phyloP scores from a whole-genome alignment of 2,113 vertebrate genomes.

The Boulengeromyrus knoepffleri region DNA sequence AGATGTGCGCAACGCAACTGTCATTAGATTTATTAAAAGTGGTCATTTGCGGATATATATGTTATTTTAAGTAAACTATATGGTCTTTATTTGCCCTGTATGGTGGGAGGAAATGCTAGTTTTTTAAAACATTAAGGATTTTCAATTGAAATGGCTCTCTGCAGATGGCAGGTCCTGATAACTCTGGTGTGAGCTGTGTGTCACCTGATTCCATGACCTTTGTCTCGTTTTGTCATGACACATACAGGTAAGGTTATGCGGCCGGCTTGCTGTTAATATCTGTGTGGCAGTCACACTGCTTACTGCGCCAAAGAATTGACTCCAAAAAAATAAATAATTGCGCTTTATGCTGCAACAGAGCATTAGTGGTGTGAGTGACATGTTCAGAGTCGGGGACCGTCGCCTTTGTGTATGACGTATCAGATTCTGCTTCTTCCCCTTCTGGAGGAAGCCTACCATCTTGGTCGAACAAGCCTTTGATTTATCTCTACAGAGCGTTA shows the following conservation, averaged over 20 bases:
- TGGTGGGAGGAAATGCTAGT: neutral
- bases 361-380: neutral
- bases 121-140: neutral
- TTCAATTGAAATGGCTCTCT: neutral
- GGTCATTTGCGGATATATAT: neutral
- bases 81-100: neutral
- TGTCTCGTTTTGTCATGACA: neutral
- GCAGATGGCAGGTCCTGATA: neutral
- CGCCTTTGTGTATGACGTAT: neutral
- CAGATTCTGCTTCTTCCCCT: neutral
- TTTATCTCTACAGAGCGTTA: neutral
- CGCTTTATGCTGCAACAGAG: neutral
- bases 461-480: neutral
- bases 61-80: neutral
- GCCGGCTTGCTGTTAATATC: neutral
- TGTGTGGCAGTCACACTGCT: neutral
- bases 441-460: neutral
- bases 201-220: neutral
- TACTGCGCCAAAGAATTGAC: neutral
- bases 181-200: neutral
- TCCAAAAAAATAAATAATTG: neutral
- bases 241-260: neutral
- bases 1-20: neutral
- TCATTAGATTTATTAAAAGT: neutral
- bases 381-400: neutral